Evolutionary conservation across 2,113 vertebrate genomes (phyloP).

Genomic region (Tetrax tetrax): DNA sequence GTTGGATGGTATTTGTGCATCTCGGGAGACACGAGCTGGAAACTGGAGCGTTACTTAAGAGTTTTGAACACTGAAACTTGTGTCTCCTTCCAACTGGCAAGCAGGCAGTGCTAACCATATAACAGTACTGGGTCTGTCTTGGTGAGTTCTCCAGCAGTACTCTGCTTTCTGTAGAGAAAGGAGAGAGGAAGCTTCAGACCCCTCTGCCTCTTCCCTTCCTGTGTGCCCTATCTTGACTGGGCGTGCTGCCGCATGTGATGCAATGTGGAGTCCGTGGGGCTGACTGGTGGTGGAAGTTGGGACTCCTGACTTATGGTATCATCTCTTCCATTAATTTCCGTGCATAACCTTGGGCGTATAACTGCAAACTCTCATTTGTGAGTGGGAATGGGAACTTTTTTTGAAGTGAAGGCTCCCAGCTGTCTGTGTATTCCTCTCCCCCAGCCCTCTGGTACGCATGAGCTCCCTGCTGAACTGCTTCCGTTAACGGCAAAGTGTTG

Average conservation of each 20-base stretch:
- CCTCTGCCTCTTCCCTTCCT: not conserved
- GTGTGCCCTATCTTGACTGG: not conserved
- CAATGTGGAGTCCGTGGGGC: not conserved
- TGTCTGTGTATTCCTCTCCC: fast-evolving
- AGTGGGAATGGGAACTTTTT: not conserved
- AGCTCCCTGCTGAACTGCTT: not conserved
- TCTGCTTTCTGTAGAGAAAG: not conserved
- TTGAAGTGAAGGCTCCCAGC: not conserved
- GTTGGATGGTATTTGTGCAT: slow-evolving; percentile 30
- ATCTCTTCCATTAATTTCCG: not conserved
- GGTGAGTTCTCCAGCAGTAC: not conserved
- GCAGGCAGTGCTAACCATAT: not conserved
- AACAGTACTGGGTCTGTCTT: not conserved
- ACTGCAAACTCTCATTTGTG: not conserved
- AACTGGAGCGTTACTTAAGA: slow-evolving; percentile 22
- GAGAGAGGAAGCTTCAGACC: not conserved
- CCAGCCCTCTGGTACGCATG: fast-evolving
- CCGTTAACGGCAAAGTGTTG: not conserved
- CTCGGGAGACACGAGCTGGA: not conserved
- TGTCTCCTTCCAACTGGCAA: slow-evolving; percentile 43
- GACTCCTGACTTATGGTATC: not conserved
- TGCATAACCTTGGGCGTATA: not conserved
- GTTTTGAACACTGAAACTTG: slow-evolving; percentile 45
- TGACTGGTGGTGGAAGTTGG: not conserved
- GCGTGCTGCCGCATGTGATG: not conserved